Base-by-base conservation (phyloP, 2,888 invertebrate species). In the Dolichopus griseipennis region DNA sequence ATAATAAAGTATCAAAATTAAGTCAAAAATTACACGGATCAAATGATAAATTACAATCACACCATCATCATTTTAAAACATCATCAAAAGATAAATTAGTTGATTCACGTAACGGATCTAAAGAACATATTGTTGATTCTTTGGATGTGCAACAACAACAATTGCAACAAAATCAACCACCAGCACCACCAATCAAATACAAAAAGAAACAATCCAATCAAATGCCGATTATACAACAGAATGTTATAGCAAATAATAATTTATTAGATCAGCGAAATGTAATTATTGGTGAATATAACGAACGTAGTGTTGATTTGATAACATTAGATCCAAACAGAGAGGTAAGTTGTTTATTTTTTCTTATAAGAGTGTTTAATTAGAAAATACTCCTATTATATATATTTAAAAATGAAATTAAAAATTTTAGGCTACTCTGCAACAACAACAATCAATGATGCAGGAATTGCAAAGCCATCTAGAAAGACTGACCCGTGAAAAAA, bases 401-500 rank as follows among this genome's bases (percentile, higher is more conserved):
- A 41, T 7, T 41, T 41, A 6, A 41, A 41, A 43, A 15, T 43
- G 20, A 61, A 61, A n/a, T 61, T 61, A 61, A 61, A n/a, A 61
- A 37, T 37, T 7, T 2, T 61, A 80, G 79, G 79, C 79, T 76
- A 76, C 71, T 68, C 75, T 74, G 73, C 52, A 64, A 63, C 69
- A 70, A 37, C 71, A 70, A 52, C 71, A 71, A 67, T 71, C 71
- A 34, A 79, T 79, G 81, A 84, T 90, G 75, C 89, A 89, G 75
- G 83, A 85, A 64, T 80, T 90, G 72, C 84, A 87, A 69, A 82
- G 83, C 66, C 87, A 89, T 76, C 80, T 90, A 75, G 86, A 87
- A 72, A 84, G 84, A 70, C 84, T 87, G 80, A 83, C 84, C 33
- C 86, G 85, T 81, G 89, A 89, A 79, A 87, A 89, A 73, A 83